Conservation (phyloP, 2,113 vertebrate genomes). For the Herpailurus yagouaroundi region DNA sequence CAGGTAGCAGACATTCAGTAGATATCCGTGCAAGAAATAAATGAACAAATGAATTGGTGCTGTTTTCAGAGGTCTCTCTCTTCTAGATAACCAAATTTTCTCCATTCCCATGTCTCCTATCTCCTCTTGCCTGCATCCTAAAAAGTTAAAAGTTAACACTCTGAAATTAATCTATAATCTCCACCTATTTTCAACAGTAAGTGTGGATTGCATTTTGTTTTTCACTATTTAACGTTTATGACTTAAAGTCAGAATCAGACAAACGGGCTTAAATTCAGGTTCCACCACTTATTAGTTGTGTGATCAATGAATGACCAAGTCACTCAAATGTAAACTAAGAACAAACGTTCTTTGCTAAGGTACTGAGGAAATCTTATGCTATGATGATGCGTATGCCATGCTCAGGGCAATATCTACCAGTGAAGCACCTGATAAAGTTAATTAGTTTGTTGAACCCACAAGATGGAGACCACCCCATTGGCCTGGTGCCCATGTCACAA, state of each 20-base stretch:
- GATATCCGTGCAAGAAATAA: neutral
- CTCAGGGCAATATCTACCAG: neutral
- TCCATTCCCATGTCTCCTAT: neutral
- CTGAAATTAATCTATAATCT: neutral
- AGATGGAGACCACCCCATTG: neutral
- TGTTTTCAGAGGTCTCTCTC: neutral
- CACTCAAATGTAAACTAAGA: neutral
- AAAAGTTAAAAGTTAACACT: neutral
- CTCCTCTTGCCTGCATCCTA: neutral
- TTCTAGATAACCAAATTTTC: neutral
- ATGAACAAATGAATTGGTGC: neutral
- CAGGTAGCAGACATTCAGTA: neutral
- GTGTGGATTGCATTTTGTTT: neutral
- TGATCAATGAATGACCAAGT: neutral
- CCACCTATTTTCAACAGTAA: neutral
- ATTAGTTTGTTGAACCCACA: neutral
- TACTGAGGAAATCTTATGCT: neutral
- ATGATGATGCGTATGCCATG: neutral
- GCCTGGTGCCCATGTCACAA: neutral
- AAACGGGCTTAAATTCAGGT: neutral
- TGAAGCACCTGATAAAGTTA: neutral
- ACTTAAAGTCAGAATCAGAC: neutral
- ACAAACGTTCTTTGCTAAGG: neutral
- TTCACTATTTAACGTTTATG: neutral
- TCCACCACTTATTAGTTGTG: neutral